Percentiles rank a stretch among this genome's conserved stretches.
phyloP scores from a whole-genome alignment of 2,113 vertebrate species.

The Chaetodon trifascialis region DNA sequence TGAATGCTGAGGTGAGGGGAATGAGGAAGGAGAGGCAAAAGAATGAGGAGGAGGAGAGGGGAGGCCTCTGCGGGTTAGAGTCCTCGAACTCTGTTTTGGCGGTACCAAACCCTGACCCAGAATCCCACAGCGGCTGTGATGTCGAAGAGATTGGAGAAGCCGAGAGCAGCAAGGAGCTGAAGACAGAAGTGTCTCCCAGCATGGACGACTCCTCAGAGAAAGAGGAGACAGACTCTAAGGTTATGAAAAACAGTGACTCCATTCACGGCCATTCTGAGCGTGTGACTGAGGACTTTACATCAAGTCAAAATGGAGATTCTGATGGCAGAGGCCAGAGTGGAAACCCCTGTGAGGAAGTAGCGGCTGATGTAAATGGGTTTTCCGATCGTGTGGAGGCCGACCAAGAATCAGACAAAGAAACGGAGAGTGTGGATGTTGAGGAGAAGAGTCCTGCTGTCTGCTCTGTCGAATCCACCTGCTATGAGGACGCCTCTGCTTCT shows the following conservation, averaged over 20 bases:
- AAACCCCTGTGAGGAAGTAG: background rate
- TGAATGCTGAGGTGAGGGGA: constrained; percentile 17
- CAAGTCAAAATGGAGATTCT: background rate
- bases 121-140: constrained; percentile 29
- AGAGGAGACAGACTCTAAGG: constrained; percentile 9
- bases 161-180: constrained; percentile 11
- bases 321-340: background rate
- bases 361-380: background rate
- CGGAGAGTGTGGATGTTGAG: background rate
- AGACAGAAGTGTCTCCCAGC: constrained; percentile 19
- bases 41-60: constrained; percentile 49
- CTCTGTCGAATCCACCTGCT: background rate
- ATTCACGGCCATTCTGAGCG: background rate
- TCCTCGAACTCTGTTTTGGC: constrained; percentile 7
- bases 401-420: background rate
- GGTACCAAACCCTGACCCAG: constrained; percentile 35
- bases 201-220: constrained; percentile 9
- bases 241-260: background rate
- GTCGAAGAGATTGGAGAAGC: background rate
- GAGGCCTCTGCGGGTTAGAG: background rate
- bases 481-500: constrained; percentile 7
- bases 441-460: background rate
- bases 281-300: background rate
- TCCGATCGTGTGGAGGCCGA: background rate
- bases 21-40: constrained; percentile 48